These are phyloP conservation scores for Chrysaora quinquecirrha DNA, from an alignment of 30 jellyfish, hydroid and myxozoan genomes.

Conservation along the genomic window DNA sequence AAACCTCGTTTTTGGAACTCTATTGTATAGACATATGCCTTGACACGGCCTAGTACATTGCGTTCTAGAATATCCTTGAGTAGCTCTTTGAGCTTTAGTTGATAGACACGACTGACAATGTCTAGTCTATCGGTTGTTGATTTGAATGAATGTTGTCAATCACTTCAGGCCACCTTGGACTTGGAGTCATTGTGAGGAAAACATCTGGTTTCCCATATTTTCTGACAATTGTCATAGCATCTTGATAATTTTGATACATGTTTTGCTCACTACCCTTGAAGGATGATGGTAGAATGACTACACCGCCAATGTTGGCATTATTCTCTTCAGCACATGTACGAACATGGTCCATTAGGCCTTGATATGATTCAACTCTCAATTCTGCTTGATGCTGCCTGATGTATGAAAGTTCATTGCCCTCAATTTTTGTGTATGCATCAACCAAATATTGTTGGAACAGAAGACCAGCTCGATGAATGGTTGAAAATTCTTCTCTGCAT, in stretches of 20 bases:
- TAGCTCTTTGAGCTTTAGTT: conserved; percentile 8
- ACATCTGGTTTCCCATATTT: too few species aligned
- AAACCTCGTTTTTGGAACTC: background rate
- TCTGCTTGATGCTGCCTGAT: too few species aligned
- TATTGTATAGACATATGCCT: background rate
- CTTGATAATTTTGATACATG: too few species aligned
- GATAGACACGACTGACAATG: background rate
- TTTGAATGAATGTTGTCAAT: too few species aligned
- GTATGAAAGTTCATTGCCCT: too few species aligned
- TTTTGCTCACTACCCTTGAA: background rate
- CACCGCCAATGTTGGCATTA: background rate
- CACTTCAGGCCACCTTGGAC: conserved; percentile 5
- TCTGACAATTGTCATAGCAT: conserved; percentile 16
- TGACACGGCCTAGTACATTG: background rate
- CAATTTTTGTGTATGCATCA: too few species aligned
- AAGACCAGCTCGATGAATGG: conserved; percentile 9
- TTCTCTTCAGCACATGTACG: background rate
- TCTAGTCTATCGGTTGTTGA: background rate
- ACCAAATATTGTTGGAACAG: conserved; percentile 24
- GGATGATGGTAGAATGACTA: conserved; percentile 18
- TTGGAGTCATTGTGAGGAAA: conserved; percentile 15
- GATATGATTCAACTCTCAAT: conserved; percentile 9
- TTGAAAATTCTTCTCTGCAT: conserved; percentile 7
- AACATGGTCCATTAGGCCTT: conserved; percentile 5
- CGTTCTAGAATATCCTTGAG: background rate